Evolutionary conservation across 2,113 vertebrate species (phyloP).

Genomic region (Microtus oregoni): DNA sequence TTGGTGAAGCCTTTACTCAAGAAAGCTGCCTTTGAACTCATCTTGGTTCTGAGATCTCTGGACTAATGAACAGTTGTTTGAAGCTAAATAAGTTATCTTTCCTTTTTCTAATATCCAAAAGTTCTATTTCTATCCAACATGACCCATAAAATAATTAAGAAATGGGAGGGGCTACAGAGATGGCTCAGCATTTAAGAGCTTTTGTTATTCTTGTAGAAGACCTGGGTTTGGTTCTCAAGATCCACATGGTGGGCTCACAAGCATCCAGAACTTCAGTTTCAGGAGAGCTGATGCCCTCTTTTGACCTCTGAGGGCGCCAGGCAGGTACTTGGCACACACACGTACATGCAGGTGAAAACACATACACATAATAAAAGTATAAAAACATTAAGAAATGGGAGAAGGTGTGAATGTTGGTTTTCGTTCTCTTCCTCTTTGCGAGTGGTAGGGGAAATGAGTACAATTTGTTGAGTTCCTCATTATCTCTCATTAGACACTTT

Average conservation of each 20-base stretch:
- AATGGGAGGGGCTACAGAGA: not conserved
- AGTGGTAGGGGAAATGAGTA: not conserved
- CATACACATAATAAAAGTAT: not conserved
- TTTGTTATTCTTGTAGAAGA: too few species aligned
- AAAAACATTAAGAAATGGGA: not conserved
- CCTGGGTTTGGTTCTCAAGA: not conserved
- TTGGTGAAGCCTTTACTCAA: not conserved
- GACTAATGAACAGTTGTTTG: not conserved
- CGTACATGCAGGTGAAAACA: too few species aligned
- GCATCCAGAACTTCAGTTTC: not conserved
- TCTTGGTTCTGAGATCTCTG: not conserved
- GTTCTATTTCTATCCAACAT: not conserved
- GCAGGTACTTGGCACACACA: too few species aligned
- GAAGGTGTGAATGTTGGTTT: not conserved
- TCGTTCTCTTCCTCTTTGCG: not conserved
- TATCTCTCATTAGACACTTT: not conserved
- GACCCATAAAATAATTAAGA: not conserved
- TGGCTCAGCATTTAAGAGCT: not conserved
- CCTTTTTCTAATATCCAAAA: conserved; percentile 1
- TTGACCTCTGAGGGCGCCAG: not conserved
- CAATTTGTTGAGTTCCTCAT: not conserved
- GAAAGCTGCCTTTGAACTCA: not conserved
- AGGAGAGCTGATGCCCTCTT: not conserved
- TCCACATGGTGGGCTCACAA: not conserved
- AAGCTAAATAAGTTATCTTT: not conserved